phyloP scores from a whole-genome alignment of 2,113 vertebrate species.

The Acrocephalus arundinaceus region DNA sequence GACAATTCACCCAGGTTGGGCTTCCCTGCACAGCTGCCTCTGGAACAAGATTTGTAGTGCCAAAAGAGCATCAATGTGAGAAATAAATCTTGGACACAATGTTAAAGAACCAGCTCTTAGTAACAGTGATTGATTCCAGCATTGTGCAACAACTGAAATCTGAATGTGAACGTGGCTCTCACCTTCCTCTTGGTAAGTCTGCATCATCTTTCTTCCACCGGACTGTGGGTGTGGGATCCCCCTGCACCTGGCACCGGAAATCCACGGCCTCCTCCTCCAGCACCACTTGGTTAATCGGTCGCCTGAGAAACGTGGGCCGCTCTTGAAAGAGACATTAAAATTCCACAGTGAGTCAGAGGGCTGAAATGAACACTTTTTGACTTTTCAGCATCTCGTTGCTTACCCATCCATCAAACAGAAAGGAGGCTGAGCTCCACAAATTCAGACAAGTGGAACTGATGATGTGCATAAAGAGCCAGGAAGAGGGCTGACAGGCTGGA shows the following conservation, averaged over 20 bases:
- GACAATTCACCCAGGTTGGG: neutral
- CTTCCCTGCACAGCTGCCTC: neutral
- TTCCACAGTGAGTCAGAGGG: slow-evolving; percentile 6
- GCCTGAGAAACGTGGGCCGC: slow-evolving; percentile 91
- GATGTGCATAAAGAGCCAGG: neutral
- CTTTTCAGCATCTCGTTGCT: slow-evolving; percentile 22
- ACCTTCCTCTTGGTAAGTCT: slow-evolving; percentile 94
- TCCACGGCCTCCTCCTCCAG: slow-evolving; percentile 94
- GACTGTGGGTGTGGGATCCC: slow-evolving; percentile 92
- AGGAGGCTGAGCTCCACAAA: slow-evolving; percentile 29
- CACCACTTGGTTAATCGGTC: slow-evolving; percentile 97
- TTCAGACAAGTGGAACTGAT: slow-evolving; percentile 15
- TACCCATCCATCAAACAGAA: neutral
- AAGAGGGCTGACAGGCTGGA: neutral
- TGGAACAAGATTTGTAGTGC: neutral
- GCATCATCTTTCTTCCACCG: slow-evolving; percentile 95
- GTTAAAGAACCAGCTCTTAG: neutral
- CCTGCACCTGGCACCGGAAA: slow-evolving; percentile 96
- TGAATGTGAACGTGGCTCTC: neutral
- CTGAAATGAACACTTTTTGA: neutral
- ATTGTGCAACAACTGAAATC: neutral
- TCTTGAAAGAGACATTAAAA: slow-evolving; percentile 77
- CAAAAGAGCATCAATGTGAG: neutral
- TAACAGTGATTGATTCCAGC: neutral
- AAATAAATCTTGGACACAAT: neutral